These are phyloP conservation scores for Hyles vespertilio DNA, from an alignment of 1,140 invertebrate species.

Conservation along the genomic window DNA sequence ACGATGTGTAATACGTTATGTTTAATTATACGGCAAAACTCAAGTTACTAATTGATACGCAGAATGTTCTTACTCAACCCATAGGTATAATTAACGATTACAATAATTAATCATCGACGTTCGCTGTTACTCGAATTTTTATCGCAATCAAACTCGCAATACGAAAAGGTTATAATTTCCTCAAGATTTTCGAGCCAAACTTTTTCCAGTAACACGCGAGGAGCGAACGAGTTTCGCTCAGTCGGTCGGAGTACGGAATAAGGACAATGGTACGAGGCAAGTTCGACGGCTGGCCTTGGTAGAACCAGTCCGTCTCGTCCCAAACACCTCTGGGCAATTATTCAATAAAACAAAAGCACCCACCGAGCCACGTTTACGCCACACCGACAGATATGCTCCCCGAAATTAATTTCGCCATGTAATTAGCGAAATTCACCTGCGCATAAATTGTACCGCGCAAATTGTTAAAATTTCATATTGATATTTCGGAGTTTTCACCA, in stretches of 20 bases:
- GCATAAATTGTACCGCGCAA: too few species aligned
- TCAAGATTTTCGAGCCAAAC: not conserved
- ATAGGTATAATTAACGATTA: too few species aligned
- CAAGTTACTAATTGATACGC: too few species aligned
- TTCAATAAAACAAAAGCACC: slow-evolving; percentile 74
- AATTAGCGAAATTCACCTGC: slow-evolving; percentile 49
- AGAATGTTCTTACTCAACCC: too few species aligned
- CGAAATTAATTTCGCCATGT: slow-evolving; percentile 47
- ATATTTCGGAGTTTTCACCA: too few species aligned
- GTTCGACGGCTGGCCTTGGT: slow-evolving; percentile 70
- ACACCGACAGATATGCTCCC: slow-evolving; percentile 46
- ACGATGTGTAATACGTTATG: too few species aligned
- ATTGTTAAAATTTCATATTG: too few species aligned
- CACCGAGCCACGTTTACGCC: slow-evolving; percentile 53
- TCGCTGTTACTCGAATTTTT: too few species aligned
- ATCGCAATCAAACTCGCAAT: too few species aligned
- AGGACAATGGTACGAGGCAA: slow-evolving; percentile 41
- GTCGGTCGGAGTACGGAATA: slow-evolving; percentile 32
- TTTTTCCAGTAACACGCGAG: not conserved
- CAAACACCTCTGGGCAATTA: slow-evolving; percentile 72
- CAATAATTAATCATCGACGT: too few species aligned
- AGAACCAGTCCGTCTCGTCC: slow-evolving; percentile 65
- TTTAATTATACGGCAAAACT: too few species aligned
- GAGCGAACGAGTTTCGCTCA: slow-evolving; percentile 11
- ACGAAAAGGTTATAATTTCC: not conserved